Base-by-base conservation (phyloP, 2,113 vertebrate species). In the Chloropsis hardwickii region DNA sequence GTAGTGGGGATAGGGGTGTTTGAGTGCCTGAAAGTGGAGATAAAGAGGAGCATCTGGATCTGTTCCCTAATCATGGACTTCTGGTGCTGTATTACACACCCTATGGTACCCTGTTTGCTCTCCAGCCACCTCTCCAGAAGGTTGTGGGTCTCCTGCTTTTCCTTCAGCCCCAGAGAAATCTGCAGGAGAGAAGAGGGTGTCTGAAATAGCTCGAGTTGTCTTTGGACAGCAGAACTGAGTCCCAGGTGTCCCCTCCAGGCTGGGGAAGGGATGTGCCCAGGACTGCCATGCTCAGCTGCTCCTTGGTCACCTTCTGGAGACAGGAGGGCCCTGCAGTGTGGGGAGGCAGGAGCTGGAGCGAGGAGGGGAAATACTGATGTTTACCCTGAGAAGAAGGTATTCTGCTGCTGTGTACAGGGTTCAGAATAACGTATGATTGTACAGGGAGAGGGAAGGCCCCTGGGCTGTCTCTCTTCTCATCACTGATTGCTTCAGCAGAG, bases 291-390 rank as follows among this genome's bases (percentile, higher is more conserved):
- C 37, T 37, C 37, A 37, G 37, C 37, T 37, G 37, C 37, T 87
- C 78, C 56, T 23, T 21, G 2, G 27, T 35, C 8, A 8, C 16
- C 31, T 28, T 18, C 42, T 58, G 70, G 51, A 50, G 54, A 15
- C 0, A 54, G 16, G 5, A n/a, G 12, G 6, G 28, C 12, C 47
- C 50, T 3, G 1, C 2, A 6, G 60, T 0, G 2, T 22, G 28
- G 11, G 39, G 42, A 53, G 11, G 1, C 8, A 79, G 50, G 15
- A 82, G 21, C 31, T 29, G 31, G 40, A 69, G 40, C 17, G 6
- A 69, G n/a, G 31, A 57, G 19, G 6, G 14, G 8, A 28, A 66
- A 42, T 3, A 1, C 39, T 54, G 39, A 3, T 67, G 13, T 53
- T 62, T 28, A 5, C 51, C 17, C 60, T 53, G 45, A 48, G 86